A percentile compares a stretch with the other conserved stretches of the same genome.
Conservation (phyloP, 2,797 vertebrate species). For the Molossus molossus region DNA sequence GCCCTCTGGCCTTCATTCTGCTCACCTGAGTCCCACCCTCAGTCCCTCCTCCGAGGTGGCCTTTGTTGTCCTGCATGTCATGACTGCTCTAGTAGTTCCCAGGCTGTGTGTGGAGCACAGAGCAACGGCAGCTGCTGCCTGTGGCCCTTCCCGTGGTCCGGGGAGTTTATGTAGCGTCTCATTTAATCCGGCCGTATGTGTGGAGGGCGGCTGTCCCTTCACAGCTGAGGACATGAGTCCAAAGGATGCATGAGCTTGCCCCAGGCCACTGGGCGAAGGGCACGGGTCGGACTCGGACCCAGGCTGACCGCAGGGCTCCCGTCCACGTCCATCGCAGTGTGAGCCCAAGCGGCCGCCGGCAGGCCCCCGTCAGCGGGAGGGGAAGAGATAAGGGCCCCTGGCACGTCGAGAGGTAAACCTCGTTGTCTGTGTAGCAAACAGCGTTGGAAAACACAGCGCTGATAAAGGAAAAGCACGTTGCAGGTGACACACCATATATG, state of each 20-base stretch:
- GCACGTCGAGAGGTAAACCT: not conserved
- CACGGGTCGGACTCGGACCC: not conserved
- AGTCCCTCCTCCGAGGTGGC: not conserved
- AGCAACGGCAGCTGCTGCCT: not conserved
- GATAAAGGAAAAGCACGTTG: not conserved
- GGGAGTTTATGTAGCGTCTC: not conserved
- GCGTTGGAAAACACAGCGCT: not conserved
- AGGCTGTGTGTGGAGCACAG: not conserved
- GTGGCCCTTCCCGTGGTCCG: not conserved
- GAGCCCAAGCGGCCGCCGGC: not conserved
- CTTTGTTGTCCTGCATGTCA: not conserved
- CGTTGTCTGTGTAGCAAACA: not conserved
- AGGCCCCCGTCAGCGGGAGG: not conserved
- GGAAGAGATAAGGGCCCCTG: not conserved
- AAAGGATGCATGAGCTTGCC: not conserved
- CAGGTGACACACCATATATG: not conserved
- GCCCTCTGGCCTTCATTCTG: not conserved
- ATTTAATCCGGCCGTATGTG: fast-evolving
- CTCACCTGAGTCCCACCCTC: not conserved
- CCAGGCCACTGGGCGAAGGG: not conserved
- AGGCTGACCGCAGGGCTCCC: not conserved
- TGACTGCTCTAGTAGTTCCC: not conserved
- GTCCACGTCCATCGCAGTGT: fast-evolving
- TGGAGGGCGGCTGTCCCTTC: not conserved
- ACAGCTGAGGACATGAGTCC: not conserved